Conservation (phyloP, 2,888 invertebrate genomes). For the Xestoiulus laeticollis region DNA sequence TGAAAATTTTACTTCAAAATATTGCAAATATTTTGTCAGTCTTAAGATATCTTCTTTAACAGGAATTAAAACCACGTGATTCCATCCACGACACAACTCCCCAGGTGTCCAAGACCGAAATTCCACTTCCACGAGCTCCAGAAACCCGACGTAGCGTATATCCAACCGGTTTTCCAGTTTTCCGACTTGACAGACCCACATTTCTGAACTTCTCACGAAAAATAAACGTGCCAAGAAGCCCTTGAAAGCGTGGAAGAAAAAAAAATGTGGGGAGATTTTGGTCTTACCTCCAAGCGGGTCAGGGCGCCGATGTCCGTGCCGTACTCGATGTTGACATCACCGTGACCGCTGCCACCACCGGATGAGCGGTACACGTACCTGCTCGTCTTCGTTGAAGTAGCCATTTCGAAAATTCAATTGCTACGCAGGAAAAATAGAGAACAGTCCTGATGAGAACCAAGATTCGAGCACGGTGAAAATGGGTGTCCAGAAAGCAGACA, state of each 20-base stretch:
- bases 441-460: conserved; percentile 16
- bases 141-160: background rate
- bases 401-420: conserved; percentile 47
- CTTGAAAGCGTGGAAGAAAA: background rate
- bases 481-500: background rate
- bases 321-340: conserved; percentile 95
- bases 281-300: conserved; percentile 91
- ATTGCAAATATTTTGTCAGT: no score
- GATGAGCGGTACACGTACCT: conserved; percentile 84
- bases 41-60: no score
- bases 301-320: conserved; percentile 92
- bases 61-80: no score
- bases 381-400: conserved; percentile 73
- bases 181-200: background rate
- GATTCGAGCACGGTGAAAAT: background rate
- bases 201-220: background rate
- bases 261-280: background rate
- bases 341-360: conserved; percentile 74
- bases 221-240: background rate
- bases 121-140: background rate
- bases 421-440: background rate
- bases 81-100: no score
- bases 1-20: no score
- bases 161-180: background rate
- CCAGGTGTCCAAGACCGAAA: no score